phyloP scores from a whole-genome alignment of 2,797 vertebrate genomes.

The Amniataba percoides region DNA sequence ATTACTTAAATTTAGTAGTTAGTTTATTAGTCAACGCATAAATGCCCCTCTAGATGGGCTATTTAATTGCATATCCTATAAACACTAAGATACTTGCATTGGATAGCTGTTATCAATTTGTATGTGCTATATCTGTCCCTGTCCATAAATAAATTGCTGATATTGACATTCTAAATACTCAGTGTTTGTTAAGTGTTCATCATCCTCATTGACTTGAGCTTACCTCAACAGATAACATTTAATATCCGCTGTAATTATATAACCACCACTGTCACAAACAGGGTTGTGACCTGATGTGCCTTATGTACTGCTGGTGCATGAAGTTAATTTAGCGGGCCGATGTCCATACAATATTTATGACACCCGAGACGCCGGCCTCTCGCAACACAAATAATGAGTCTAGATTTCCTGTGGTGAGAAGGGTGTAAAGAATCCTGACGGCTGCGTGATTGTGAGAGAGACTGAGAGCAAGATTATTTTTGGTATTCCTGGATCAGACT shows the following conservation, averaged over 20 bases:
- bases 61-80: too few relatives aligned
- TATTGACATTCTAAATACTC: slow-evolving; percentile 6
- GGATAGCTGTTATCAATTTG: too few relatives aligned
- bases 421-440: slow-evolving; percentile 63
- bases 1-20: background rate
- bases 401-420: slow-evolving; percentile 65
- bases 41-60: too few relatives aligned
- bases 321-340: slow-evolving; percentile 45
- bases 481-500: background rate
- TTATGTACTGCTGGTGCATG: background rate
- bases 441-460: slow-evolving; percentile 11
- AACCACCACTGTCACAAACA: background rate
- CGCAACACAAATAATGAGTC: slow-evolving; percentile 49
- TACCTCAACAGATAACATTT: background rate
- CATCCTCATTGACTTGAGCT: background rate
- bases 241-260: background rate
- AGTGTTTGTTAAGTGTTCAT: background rate
- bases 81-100: too few relatives aligned
- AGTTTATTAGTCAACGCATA: background rate
- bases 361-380: slow-evolving; percentile 54
- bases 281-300: background rate
- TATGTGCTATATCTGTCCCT: too few relatives aligned
- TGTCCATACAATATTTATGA: slow-evolving; percentile 66
- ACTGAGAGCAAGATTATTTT: background rate
- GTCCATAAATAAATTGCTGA: background rate